A percentile compares a stretch with the other conserved stretches of the same genome.
Evolutionary conservation across 2,113 vertebrate species (phyloP).

Genomic region (Lycocorax pyrrhopterus): DNA sequence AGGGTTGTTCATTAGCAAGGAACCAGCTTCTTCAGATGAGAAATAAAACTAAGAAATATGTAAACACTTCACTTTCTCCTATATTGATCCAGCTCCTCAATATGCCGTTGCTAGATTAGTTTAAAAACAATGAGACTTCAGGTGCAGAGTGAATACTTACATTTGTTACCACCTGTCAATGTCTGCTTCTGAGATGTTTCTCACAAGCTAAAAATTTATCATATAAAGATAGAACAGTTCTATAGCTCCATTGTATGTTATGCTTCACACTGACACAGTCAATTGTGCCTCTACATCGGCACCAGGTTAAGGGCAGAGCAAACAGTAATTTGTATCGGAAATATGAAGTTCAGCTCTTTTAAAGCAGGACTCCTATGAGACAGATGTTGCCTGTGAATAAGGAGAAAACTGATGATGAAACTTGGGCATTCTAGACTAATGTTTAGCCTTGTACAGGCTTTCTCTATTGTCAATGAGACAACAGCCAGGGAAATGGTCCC

Average conservation of each 20-base stretch:
- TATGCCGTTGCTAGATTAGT: not conserved
- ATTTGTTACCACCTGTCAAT: not conserved
- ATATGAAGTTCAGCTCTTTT: not conserved
- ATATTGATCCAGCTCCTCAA: not conserved
- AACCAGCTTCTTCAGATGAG: not conserved
- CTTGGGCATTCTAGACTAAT: not conserved
- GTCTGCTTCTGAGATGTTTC: not conserved
- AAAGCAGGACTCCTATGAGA: not conserved
- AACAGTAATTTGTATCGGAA: not conserved
- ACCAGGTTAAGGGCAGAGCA: not conserved
- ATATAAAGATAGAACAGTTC: not conserved
- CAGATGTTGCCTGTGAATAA: not conserved
- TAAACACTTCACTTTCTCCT: not conserved
- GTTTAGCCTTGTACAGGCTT: not conserved
- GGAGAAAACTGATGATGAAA: not conserved
- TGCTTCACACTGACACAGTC: not conserved
- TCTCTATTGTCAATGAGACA: not conserved
- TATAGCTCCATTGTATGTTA: not conserved
- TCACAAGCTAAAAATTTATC: not conserved
- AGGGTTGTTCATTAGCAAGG: not conserved
- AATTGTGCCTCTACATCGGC: not conserved
- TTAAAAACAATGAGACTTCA: not conserved
- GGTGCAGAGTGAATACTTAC: not conserved
- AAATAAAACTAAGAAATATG: not conserved
- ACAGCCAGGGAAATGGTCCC: not conserved